These are phyloP conservation scores for Oopsacas minuta DNA, from an alignment of 37 sponge, comb jelly and placozoan genomes.

Conservation along the genomic window DNA sequence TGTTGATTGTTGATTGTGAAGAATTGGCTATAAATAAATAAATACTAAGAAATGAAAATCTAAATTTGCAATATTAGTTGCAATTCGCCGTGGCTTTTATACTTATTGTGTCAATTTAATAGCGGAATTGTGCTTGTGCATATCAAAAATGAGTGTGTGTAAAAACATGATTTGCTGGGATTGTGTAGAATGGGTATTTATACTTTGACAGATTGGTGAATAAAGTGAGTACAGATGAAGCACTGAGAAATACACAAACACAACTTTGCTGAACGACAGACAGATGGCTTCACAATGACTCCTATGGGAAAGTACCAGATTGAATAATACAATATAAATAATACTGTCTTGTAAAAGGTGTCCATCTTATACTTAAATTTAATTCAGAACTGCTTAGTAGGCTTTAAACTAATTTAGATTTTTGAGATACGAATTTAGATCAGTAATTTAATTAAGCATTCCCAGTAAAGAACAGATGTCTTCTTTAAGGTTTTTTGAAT, in stretches of 20 bases:
- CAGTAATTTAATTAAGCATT: too few species aligned
- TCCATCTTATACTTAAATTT: background rate
- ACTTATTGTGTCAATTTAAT: background rate
- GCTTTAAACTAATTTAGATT: background rate
- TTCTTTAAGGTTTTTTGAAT: too few species aligned
- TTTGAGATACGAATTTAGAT: too few species aligned
- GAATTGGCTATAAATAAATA: too few species aligned
- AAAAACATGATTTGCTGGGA: background rate
- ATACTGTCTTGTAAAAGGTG: background rate
- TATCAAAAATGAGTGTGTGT: background rate
- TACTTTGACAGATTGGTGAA: background rate
- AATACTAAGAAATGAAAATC: background rate
- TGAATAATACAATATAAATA: background rate
- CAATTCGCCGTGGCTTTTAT: conserved; percentile 1
- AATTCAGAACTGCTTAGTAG: background rate
- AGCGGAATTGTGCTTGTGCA: background rate
- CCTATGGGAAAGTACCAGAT: background rate
- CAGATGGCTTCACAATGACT: background rate
- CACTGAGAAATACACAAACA: background rate
- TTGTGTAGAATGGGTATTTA: background rate
- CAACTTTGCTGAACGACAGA: background rate
- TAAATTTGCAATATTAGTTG: background rate
- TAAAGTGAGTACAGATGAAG: background rate
- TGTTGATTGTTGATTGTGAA: too few species aligned
- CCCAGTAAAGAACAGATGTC: too few species aligned